These are phyloP conservation scores for Onchidella celtica DNA, from an alignment of 2,888 invertebrate species.

Conservation along the genomic window DNA sequence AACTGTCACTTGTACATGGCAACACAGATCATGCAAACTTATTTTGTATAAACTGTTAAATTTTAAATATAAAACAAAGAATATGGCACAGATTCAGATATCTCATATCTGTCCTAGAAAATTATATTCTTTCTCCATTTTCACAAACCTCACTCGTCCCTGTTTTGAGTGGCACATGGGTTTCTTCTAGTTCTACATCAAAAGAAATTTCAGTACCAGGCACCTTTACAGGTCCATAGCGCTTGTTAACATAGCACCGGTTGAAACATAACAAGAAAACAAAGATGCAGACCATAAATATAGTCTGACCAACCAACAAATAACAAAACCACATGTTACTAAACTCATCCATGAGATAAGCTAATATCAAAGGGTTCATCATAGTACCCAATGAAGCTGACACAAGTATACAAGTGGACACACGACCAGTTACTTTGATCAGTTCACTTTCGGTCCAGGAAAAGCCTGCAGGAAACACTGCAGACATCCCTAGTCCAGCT, in stretches of 20 bases:
- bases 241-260: slow-evolving; percentile 22
- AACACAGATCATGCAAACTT: too few species aligned
- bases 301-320: too few species aligned
- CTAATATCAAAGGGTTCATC: slow-evolving; percentile 74
- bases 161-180: slow-evolving; percentile 10
- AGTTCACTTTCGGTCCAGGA: slow-evolving; percentile 78
- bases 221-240: slow-evolving; percentile 4
- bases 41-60: too few species aligned
- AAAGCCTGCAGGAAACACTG: slow-evolving; percentile 79
- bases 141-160: too few species aligned
- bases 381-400: slow-evolving; percentile 79
- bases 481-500: slow-evolving; percentile 78
- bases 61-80: too few species aligned
- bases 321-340: too few species aligned
- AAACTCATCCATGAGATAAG: slow-evolving; percentile 74
- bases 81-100: too few species aligned
- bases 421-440: slow-evolving; percentile 77
- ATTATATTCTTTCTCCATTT: too few species aligned
- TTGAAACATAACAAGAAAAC: slow-evolving; percentile 46
- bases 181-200: slow-evolving; percentile 8
- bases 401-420: slow-evolving; percentile 77
- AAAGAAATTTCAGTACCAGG: neutral
- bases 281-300: slow-evolving; percentile 65
- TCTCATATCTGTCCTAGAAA: too few species aligned
- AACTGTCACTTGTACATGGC: too few species aligned